Conservation (phyloP, 2,888 invertebrate species). For the Onthophagus sagittarius region DNA sequence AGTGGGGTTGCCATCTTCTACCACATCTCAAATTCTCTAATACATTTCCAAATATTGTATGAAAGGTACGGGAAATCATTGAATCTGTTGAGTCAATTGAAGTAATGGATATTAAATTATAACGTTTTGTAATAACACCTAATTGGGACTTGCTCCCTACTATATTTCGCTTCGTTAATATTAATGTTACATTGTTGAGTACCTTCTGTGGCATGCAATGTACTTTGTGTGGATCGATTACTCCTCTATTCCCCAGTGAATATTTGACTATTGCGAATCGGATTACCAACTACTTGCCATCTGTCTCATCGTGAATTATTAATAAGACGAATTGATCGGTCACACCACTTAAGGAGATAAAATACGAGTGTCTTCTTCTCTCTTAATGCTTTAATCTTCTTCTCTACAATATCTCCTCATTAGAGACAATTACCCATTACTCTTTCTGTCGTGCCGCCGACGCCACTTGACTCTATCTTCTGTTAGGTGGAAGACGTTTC, state of each 20-base stretch:
- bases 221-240: neutral
- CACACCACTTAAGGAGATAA: neutral
- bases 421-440: neutral
- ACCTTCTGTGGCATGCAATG: neutral
- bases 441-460: neutral
- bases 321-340: neutral
- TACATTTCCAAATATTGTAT: neutral
- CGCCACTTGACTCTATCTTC: neutral
- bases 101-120: neutral
- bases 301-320: neutral
- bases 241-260: neutral
- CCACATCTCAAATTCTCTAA: neutral
- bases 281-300: neutral
- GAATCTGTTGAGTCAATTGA: neutral
- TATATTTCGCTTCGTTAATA: neutral
- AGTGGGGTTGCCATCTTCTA: neutral
- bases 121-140: neutral
- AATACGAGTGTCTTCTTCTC: neutral
- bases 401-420: neutral
- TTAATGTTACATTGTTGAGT: neutral
- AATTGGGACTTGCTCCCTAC: neutral
- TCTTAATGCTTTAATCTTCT: neutral
- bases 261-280: neutral
- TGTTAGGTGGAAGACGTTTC: neutral
- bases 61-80: neutral